Evolutionary conservation across 2,888 invertebrate genomes (phyloP).

Genomic region (Rhodophaea formosa): DNA sequence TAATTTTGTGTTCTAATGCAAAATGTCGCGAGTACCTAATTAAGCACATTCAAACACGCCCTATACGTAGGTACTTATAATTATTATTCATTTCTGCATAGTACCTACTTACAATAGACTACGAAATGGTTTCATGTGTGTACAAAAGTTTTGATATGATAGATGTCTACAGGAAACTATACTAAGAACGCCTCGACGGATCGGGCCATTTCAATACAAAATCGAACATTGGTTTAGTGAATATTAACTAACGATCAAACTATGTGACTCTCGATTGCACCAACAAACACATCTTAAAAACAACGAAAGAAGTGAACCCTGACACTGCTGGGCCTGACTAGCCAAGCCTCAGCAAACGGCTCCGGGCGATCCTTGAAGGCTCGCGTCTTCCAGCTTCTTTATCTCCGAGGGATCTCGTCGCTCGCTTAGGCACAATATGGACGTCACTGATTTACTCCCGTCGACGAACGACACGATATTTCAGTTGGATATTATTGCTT

Average conservation of each 20-base stretch:
- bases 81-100: not conserved
- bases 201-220: not conserved
- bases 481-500: conserved; percentile 11
- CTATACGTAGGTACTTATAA: not conserved
- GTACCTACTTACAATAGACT: conserved; percentile 6
- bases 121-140: conserved; percentile 8
- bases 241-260: not conserved
- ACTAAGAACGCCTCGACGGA: not conserved
- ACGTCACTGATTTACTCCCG: conserved; percentile 12
- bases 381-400: not conserved
- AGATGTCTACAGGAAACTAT: conserved; percentile 6
- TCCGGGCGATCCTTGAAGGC: not conserved
- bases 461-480: not conserved
- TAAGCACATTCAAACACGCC: conserved; percentile 8
- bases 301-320: not conserved
- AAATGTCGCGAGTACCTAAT: conserved; percentile 1
- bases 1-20: conserved; percentile 8
- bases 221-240: not conserved
- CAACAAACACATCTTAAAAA: not conserved
- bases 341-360: not conserved
- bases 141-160: conserved; percentile 14
- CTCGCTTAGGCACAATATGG: conserved; percentile 17
- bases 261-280: not conserved
- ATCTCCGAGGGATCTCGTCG: not conserved
- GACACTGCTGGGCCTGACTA: not conserved